Evolutionary conservation across 1,140 invertebrate genomes (phyloP), one percentile per base, ranked within the genome.

Genomic region (Archegozetes longisetosus): DNA sequence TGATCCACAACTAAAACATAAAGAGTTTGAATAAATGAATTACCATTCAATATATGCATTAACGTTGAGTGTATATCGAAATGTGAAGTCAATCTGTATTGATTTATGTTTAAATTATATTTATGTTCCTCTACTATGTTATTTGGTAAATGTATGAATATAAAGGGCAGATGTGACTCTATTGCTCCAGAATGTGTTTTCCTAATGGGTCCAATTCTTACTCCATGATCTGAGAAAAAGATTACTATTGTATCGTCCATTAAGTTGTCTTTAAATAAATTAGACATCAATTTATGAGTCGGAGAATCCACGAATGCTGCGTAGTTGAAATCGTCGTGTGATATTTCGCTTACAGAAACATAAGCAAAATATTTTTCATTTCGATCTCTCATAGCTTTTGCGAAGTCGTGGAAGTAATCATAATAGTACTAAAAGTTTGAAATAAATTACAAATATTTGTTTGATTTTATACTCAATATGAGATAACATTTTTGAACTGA

Each of bases 141-240:
- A 27, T 79, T 70, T 0, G 92, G 90, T n/a, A 94, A 65, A 65
- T 82, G 77, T 2, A 93, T 72, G 65, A 84, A 84, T 6, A 89
- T 75, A 61, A 89, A 86, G 0, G 88, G 86, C 62, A 91, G 72
- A 55, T 76, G 74, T 65, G 75, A 78, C 66, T 75, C 74, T 70
- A 74, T 73, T 65, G 72, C 75, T 3, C 64, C 92, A 56, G 77
- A 80, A 69, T 84, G 84, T 0, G 90, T 93, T 65, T 79, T 71
- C 20, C 86, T 70, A n/a, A 90, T 81, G 2, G 76, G 74, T 1
- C 91, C 91, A 75, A 86, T 95, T 27, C 93, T 72, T 67, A 92
- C 83, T 0, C 92, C 93, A 70, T 97, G 93, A 72, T 97, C 93
- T 67, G 89, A 92, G 63, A 92, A 76, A 23, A 94, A 79, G 23